A percentile compares a stretch with the other conserved stretches of the same genome.
phyloP scores from a whole-genome alignment of 2,888 invertebrate species.

The Lomographa bimaculata region DNA sequence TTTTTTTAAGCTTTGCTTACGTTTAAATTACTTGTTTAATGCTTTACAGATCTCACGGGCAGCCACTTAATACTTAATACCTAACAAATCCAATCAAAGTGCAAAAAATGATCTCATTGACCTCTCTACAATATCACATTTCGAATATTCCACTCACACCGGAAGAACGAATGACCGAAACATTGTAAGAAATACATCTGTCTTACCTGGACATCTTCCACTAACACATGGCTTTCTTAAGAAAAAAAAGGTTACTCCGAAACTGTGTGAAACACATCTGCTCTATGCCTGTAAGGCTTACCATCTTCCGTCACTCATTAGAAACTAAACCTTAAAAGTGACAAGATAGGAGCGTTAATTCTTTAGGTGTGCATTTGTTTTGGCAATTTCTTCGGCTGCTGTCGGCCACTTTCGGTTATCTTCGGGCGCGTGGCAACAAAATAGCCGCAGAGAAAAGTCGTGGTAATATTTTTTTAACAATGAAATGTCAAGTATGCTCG shows the following conservation, averaged over 20 bases:
- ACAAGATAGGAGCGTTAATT: conserved; percentile 26
- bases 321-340: conserved; percentile 37
- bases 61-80: conserved; percentile 25
- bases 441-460: conserved; percentile 49
- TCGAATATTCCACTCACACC: conserved; percentile 20
- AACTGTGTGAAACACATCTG: conserved; percentile 78
- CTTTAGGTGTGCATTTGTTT: conserved; percentile 34
- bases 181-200: conserved; percentile 57
- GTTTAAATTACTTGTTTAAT: no score
- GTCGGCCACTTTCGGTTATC: conserved; percentile 54
- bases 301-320: conserved; percentile 17
- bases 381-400: conserved; percentile 54
- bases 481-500: no score
- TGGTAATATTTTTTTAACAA: no score
- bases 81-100: conserved; percentile 26
- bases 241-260: conserved; percentile 72
- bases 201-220: conserved; percentile 65
- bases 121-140: conserved; percentile 24
- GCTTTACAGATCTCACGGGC: conserved; percentile 19
- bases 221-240: conserved; percentile 67
- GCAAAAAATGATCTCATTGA: conserved; percentile 24
- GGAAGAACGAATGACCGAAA: conserved; percentile 42
- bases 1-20: no score
- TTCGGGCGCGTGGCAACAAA: conserved; percentile 61
- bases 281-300: conserved; percentile 45